Percentiles rank a stretch among this genome's conserved stretches.
Conservation (phyloP, 2,888 invertebrate species). For the Elmis aenea region DNA sequence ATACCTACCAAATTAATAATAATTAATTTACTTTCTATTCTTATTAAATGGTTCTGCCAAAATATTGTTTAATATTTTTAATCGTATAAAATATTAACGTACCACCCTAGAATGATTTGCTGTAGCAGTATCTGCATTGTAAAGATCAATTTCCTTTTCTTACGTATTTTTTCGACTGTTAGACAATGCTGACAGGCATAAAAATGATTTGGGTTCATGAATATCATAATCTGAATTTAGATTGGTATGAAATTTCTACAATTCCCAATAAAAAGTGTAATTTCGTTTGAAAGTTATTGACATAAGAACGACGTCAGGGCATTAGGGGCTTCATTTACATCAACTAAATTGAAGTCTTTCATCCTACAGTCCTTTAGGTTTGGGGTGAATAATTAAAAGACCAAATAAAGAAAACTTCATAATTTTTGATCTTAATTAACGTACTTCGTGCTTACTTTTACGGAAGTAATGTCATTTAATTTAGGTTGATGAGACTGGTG, state of each 20-base stretch:
- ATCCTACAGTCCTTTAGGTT: constrained; percentile 18
- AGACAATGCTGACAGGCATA: constrained; percentile 1
- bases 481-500: too few relatives aligned
- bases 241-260: constrained; percentile 12
- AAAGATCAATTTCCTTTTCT: too few relatives aligned
- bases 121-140: too few relatives aligned
- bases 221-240: constrained; percentile 11
- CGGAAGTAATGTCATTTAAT: too few relatives aligned
- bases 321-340: constrained; percentile 29
- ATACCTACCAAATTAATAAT: too few relatives aligned
- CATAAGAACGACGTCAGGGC: constrained; percentile 21
- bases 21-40: too few relatives aligned
- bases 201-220: constrained; percentile 9
- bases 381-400: constrained; percentile 23
- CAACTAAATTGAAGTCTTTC: constrained; percentile 30
- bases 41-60: too few relatives aligned
- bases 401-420: constrained; percentile 15
- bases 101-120: too few relatives aligned
- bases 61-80: too few relatives aligned
- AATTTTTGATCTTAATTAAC: constrained; percentile 17
- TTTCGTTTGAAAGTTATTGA: constrained; percentile 17
- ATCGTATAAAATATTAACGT: too few relatives aligned
- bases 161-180: constrained; percentile 1
- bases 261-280: constrained; percentile 15
- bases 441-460: too few relatives aligned